These are phyloP conservation scores for Coracias cyanogaster DNA, from an alignment of 2,797 vertebrate genomes.

Conservation along the genomic window DNA sequence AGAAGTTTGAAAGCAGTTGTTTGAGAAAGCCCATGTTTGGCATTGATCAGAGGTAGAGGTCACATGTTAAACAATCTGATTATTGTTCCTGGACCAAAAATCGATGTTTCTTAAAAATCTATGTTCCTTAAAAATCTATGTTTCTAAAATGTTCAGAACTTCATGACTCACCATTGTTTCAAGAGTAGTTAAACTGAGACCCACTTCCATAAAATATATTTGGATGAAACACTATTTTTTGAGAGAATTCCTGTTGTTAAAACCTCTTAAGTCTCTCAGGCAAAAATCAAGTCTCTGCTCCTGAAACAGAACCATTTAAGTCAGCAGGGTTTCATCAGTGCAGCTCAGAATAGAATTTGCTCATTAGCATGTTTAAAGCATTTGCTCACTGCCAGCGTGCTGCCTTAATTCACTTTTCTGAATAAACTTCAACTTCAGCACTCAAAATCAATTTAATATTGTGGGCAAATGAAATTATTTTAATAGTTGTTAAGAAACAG, in stretches of 20 bases:
- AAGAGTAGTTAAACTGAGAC: not conserved
- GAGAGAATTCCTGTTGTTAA: not conserved
- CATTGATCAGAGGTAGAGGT: not conserved
- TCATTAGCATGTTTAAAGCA: conserved; percentile 11
- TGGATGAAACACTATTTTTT: not conserved
- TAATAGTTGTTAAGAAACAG: not conserved
- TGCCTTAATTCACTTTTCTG: conserved; percentile 35
- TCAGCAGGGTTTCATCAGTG: not conserved
- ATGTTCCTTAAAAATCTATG: not conserved
- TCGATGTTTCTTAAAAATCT: not conserved
- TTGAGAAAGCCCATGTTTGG: not conserved
- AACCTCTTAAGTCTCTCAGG: not conserved
- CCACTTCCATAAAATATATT: not conserved
- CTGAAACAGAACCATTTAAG: conserved; percentile 25
- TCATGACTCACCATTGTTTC: not conserved
- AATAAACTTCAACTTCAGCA: conserved; percentile 24
- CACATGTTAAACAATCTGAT: not conserved
- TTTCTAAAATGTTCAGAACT: not conserved
- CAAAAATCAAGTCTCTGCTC: not conserved
- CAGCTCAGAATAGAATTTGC: not conserved
- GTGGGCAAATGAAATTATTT: not conserved
- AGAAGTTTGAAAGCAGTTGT: not conserved
- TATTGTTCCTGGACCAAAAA: not conserved
- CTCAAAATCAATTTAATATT: conserved; percentile 12
- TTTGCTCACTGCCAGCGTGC: not conserved